Percentiles rank a stretch among this genome's conserved stretches.
Conservation (phyloP, 2,888 invertebrate genomes). For the Eretmocerus hayati region DNA sequence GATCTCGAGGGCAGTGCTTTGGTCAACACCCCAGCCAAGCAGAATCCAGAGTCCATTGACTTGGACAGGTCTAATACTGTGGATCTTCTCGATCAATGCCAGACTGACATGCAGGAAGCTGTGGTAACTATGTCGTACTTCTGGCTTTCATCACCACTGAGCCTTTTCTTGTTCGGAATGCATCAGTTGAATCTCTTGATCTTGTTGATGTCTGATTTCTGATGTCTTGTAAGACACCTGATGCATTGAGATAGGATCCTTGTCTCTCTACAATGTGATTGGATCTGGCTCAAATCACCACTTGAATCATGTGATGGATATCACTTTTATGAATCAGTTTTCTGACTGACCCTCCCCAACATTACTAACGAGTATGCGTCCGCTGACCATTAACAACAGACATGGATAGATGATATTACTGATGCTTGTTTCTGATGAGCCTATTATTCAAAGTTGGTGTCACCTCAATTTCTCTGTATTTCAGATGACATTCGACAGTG, state of each 20-base stretch:
- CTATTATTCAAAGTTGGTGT: too few relatives aligned
- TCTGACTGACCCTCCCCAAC: too few relatives aligned
- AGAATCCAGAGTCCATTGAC: neutral
- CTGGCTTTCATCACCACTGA: too few relatives aligned
- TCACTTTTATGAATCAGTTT: too few relatives aligned
- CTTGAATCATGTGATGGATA: too few relatives aligned
- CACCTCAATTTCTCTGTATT: too few relatives aligned
- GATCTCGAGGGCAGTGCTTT: conserved; percentile 1
- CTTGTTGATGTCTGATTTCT: neutral
- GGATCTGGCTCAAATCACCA: too few relatives aligned
- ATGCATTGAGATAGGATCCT: too few relatives aligned
- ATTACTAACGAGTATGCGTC: too few relatives aligned
- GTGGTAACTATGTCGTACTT: conserved; percentile 11
- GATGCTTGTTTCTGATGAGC: too few relatives aligned
- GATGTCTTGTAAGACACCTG: neutral
- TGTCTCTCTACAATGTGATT: neutral
- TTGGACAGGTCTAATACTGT: conserved; percentile 3
- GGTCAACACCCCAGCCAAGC: neutral
- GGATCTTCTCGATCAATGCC: conserved; percentile 5
- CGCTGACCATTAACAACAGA: too few relatives aligned
- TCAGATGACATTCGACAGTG: conserved; percentile 17
- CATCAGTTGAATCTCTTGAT: neutral
- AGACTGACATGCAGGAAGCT: conserved; percentile 11
- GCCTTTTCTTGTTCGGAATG: neutral
- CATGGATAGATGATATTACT: too few relatives aligned